Conservation (phyloP, 2,797 vertebrate species). For the Myiotriccus ornatus region DNA sequence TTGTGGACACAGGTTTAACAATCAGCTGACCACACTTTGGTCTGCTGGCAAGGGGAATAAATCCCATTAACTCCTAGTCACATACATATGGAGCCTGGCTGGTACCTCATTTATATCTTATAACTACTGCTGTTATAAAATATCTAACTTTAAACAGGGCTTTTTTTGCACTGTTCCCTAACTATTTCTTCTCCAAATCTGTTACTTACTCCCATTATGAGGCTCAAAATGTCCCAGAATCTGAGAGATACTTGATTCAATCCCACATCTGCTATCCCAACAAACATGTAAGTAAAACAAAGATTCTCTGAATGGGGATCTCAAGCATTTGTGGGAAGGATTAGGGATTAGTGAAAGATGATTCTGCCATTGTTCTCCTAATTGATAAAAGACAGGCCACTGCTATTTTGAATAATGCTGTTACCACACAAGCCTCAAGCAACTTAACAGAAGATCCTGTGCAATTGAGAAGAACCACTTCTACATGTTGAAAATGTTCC, state of each 20-base stretch:
- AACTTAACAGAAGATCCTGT: background rate
- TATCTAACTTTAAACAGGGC: background rate
- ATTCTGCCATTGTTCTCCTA: slow-evolving; percentile 10
- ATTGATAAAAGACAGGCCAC: background rate
- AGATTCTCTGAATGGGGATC: background rate
- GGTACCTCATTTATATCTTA: background rate
- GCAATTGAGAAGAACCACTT: background rate
- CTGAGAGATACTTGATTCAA: background rate
- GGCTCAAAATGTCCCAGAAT: background rate
- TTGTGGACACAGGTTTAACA: background rate
- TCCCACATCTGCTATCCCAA: background rate
- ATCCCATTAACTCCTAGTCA: background rate
- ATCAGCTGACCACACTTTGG: background rate
- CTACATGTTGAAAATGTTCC: background rate
- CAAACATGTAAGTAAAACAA: slow-evolving; percentile 34
- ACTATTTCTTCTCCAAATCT: background rate
- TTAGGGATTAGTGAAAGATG: slow-evolving; percentile 9
- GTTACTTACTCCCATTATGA: background rate
- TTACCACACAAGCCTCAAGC: background rate
- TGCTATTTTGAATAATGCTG: background rate
- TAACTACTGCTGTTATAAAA: background rate
- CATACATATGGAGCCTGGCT: background rate
- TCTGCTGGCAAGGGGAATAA: background rate
- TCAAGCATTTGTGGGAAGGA: background rate
- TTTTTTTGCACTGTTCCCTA: background rate